These are phyloP conservation scores for Solenopsis fugax DNA, from an alignment of 1,140 invertebrate genomes.

Conservation along the genomic window DNA sequence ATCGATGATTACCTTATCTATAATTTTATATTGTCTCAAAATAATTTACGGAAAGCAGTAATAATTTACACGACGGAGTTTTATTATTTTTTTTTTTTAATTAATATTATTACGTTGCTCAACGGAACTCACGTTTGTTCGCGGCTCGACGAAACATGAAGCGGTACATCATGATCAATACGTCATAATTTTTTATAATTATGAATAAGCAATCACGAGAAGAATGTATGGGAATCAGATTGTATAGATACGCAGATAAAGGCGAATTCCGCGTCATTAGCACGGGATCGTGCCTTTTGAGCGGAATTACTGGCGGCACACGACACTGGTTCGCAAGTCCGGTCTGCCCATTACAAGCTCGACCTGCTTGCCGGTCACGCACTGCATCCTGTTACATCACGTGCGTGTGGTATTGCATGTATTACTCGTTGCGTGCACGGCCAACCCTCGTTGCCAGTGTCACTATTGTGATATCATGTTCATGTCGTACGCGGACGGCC, in stretches of 20 bases:
- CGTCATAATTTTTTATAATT: conserved; percentile 38
- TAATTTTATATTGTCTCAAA: conserved; percentile 22
- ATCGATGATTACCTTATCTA: not conserved
- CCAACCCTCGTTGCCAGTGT: conserved; percentile 40
- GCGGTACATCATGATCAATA: conserved; percentile 17
- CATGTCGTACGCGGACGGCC: conserved; percentile 47
- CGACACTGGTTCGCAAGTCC: conserved; percentile 57
- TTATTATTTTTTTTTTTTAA: not conserved
- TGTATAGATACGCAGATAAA: conserved; percentile 44
- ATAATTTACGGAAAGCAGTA: not conserved
- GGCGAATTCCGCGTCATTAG: conserved; percentile 60
- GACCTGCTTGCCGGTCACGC: conserved; percentile 68
- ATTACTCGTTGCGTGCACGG: conserved; percentile 61
- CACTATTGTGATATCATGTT: conserved; percentile 66
- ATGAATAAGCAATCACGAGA: conserved; percentile 43
- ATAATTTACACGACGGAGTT: not conserved
- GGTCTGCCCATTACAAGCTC: conserved; percentile 55
- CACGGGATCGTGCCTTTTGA: conserved; percentile 34
- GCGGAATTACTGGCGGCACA: conserved; percentile 57
- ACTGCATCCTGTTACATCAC: conserved; percentile 65
- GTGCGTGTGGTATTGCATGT: conserved; percentile 65
- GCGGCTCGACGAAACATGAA: not conserved
- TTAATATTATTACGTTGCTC: not conserved
- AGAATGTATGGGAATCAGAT: conserved; percentile 36
- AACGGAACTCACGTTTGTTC: not conserved